Conservation (phyloP, 2,797 vertebrate genomes). For the Cephalopachus bancanus region DNA sequence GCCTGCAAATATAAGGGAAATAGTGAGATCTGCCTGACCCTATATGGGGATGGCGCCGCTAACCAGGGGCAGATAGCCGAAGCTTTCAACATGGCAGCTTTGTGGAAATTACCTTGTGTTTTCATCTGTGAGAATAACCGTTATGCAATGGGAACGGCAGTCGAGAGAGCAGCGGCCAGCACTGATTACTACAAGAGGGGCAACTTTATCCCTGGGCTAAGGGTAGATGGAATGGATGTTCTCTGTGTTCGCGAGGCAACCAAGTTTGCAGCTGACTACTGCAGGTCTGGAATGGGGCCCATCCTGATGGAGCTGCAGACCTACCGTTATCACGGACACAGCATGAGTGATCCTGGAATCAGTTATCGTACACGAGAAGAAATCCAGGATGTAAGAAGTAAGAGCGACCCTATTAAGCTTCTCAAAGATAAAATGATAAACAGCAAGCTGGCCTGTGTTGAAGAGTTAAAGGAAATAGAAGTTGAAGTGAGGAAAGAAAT, state of each 20-base stretch:
- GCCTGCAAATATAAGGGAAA: constrained; percentile 94
- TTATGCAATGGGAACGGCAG: constrained; percentile 96
- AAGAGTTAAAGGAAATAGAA: constrained; percentile 97
- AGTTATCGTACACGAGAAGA: constrained; percentile 97
- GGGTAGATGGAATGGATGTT: constrained; percentile 97
- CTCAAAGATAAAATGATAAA: constrained; percentile 96
- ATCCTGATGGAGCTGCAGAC: constrained; percentile 97
- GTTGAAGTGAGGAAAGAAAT: constrained; percentile 95
- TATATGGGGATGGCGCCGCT: constrained; percentile 98
- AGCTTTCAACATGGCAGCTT: constrained; percentile 96
- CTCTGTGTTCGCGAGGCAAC: constrained; percentile 95
- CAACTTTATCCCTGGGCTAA: constrained; percentile 95
- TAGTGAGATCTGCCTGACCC: constrained; percentile 91
- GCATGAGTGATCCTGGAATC: constrained; percentile 98
- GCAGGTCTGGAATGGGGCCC: constrained; percentile 95
- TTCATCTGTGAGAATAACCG: constrained; percentile 98
- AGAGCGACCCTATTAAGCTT: constrained; percentile 96
- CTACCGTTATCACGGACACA: constrained; percentile 98
- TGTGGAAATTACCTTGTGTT: constrained; percentile 96
- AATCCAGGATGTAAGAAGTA: constrained; percentile 96
- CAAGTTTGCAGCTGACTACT: constrained; percentile 94
- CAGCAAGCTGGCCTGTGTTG: constrained; percentile 94
- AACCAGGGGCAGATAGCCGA: constrained; percentile 99
- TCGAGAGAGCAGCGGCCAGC: constrained; percentile 94
- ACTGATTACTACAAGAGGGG: constrained; percentile 97